phyloP scores from a whole-genome alignment of 1,140 invertebrate species.

The Philopotamus ludificatus region DNA sequence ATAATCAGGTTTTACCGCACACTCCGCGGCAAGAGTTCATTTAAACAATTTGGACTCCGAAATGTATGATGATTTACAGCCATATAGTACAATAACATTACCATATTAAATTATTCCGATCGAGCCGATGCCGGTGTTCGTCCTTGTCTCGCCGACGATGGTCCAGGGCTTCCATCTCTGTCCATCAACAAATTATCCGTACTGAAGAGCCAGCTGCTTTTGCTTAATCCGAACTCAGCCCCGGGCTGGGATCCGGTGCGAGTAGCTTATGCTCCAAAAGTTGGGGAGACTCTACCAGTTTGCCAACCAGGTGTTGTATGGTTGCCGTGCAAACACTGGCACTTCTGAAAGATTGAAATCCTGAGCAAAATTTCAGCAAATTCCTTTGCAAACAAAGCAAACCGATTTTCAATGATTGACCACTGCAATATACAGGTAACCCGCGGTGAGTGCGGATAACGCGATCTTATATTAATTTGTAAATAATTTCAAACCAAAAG shows the following conservation, averaged over 20 bases:
- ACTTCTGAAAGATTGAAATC: no score
- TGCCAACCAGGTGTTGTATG: not conserved
- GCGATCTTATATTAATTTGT: no score
- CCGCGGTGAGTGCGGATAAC: no score
- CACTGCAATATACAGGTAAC: no score
- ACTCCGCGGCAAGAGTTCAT: no score
- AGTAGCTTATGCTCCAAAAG: not conserved
- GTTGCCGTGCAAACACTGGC: not conserved
- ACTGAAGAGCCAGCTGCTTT: slow-evolving; percentile 21
- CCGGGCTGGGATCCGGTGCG: slow-evolving; percentile 20
- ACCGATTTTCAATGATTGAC: no score
- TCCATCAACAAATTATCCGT: slow-evolving; percentile 1
- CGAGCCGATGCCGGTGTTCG: not conserved
- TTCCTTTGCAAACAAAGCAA: no score
- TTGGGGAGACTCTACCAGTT: slow-evolving; percentile 9
- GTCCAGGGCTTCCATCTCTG: not conserved
- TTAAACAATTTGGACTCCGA: slow-evolving; percentile 18
- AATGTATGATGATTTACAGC: slow-evolving; percentile 21
- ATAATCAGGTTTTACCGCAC: no score
- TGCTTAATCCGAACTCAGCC: slow-evolving; percentile 14
- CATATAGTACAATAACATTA: slow-evolving; percentile 23
- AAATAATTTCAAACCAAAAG: no score
- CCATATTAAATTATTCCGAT: slow-evolving; percentile 29
- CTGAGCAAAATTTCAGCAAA: no score
- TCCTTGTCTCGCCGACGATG: not conserved